Evolutionary conservation across 1,140 invertebrate genomes (phyloP).

Genomic region (Ptiloglossa arizonensis): DNA sequence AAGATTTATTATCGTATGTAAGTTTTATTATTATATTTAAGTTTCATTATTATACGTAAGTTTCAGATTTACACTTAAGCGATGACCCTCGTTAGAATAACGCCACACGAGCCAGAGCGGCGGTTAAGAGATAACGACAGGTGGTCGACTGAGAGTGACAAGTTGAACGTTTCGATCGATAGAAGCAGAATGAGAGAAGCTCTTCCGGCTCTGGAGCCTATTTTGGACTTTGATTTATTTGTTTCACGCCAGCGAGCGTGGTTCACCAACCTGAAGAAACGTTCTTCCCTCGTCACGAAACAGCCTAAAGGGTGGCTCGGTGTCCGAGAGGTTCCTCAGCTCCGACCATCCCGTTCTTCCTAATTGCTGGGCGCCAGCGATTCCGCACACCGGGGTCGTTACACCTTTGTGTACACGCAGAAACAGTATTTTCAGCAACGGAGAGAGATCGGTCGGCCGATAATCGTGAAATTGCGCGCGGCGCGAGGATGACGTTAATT

Average conservation of each 20-base stretch:
- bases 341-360: slow-evolving; percentile 89
- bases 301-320: slow-evolving; percentile 90
- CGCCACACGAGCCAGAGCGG: too few relatives aligned
- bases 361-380: slow-evolving; percentile 91
- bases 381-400: slow-evolving; percentile 90
- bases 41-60: too few relatives aligned
- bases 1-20: too few relatives aligned
- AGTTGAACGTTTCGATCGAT: too few relatives aligned
- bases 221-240: slow-evolving; percentile 33
- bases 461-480: not conserved
- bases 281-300: slow-evolving; percentile 90
- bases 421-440: slow-evolving; percentile 10
- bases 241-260: not conserved
- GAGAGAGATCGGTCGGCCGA: not conserved
- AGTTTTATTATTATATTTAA: too few relatives aligned
- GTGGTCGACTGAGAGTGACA: too few relatives aligned
- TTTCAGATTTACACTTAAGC: too few relatives aligned
- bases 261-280: slow-evolving; percentile 87
- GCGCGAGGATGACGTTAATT: not conserved
- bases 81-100: too few relatives aligned
- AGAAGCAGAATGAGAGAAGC: too few relatives aligned
- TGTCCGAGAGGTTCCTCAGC: slow-evolving; percentile 87
- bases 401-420: slow-evolving; percentile 83
- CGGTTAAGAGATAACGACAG: too few relatives aligned
- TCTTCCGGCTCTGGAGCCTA: too few relatives aligned